phyloP scores from a whole-genome alignment of 2,113 vertebrate species.

The Procavia capensis region DNA sequence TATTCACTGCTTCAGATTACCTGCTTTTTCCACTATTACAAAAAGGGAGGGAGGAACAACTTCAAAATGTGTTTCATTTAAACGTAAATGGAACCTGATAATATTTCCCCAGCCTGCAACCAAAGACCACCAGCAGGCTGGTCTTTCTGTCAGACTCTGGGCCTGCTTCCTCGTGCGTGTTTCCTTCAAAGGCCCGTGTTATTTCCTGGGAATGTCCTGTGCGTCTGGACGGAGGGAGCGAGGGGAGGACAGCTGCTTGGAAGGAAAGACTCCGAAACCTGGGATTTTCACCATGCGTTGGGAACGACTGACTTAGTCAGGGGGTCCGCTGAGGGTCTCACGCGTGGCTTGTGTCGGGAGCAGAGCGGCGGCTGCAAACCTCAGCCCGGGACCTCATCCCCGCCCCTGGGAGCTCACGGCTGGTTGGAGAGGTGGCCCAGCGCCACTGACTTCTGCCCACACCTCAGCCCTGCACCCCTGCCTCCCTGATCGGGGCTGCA shows the following conservation, averaged over 20 bases:
- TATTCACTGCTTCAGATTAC: slow-evolving; percentile 44
- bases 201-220: not conserved
- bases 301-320: slow-evolving; percentile 44
- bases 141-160: not conserved
- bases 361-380: not conserved
- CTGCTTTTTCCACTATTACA: slow-evolving; percentile 72
- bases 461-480: not conserved
- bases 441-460: not conserved
- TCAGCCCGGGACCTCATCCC: not conserved
- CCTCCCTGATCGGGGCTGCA: not conserved
- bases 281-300: not conserved
- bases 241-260: not conserved
- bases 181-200: slow-evolving; percentile 46
- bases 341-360: not conserved
- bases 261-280: slow-evolving; percentile 53
- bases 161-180: not conserved
- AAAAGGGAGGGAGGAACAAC: not conserved
- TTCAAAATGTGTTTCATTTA: slow-evolving; percentile 81
- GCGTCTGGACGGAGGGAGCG: not conserved
- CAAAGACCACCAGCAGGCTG: slow-evolving; percentile 19
- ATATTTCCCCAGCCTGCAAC: slow-evolving; percentile 28
- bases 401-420: not conserved
- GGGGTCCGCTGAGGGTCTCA: not conserved
- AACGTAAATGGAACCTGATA: slow-evolving; percentile 44
- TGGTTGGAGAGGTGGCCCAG: accelerated